Evolutionary conservation across 2,888 invertebrate species (phyloP).

Genomic region (Neoaliturus tenellus): DNA sequence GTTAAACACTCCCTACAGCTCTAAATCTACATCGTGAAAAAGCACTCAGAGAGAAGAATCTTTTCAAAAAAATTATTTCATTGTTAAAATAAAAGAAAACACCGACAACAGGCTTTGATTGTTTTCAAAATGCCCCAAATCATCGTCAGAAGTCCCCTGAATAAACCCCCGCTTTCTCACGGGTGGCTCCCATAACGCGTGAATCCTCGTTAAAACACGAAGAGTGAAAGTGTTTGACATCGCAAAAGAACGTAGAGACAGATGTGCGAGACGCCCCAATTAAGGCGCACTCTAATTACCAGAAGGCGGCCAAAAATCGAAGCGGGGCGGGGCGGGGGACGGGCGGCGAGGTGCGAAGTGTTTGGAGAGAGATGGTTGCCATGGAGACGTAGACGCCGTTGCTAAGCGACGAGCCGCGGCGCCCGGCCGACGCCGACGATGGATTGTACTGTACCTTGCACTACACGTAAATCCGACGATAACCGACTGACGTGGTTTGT

Average conservation of each 20-base stretch:
- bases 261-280: conserved; percentile 12
- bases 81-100: no score
- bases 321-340: neutral
- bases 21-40: no score
- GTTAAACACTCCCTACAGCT: no score
- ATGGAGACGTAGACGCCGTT: conserved; percentile 32
- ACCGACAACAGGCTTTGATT: no score
- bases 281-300: conserved; percentile 30
- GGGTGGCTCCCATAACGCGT: no score
- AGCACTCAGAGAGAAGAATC: no score
- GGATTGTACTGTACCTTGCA: neutral
- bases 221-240: neutral
- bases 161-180: no score
- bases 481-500: no score
- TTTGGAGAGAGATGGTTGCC: neutral
- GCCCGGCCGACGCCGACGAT: neutral
- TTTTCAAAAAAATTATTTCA: no score
- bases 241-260: neutral
- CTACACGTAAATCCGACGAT: neutral
- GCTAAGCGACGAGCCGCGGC: neutral
- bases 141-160: no score
- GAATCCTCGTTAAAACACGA: no score
- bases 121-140: no score
- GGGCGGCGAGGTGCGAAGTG: conserved; percentile 2
- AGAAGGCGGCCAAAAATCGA: conserved; percentile 43